Evolutionary conservation across 2,888 invertebrate genomes (phyloP).

Genomic region (Hermaeophaga mercurialis): DNA sequence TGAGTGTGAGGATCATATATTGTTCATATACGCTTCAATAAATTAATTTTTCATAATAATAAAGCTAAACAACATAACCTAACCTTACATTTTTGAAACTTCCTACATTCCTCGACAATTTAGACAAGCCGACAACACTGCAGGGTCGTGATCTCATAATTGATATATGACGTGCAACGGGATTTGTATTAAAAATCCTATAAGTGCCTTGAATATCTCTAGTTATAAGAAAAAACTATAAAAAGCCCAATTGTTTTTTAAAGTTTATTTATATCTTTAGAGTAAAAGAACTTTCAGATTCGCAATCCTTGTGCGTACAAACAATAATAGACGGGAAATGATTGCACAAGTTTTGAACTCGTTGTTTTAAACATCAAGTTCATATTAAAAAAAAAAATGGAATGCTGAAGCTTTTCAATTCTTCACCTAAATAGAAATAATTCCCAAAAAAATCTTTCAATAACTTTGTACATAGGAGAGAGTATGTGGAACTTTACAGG

Average conservation of each 20-base stretch:
- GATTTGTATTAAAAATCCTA: no score
- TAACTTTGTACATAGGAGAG: background rate
- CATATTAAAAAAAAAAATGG: slow-evolving; percentile 25
- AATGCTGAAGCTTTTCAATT: slow-evolving; percentile 30
- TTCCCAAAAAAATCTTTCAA: slow-evolving; percentile 16
- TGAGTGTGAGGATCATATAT: no score
- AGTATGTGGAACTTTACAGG: background rate
- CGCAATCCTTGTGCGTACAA: slow-evolving; percentile 30
- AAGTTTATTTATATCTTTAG: slow-evolving; percentile 33
- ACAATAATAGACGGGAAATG: slow-evolving; percentile 34
- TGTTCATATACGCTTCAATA: no score
- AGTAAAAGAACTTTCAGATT: slow-evolving; percentile 32
- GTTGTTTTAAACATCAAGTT: slow-evolving; percentile 25
- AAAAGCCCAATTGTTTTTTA: slow-evolving; percentile 2
- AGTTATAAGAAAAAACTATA: no score
- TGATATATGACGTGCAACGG: no score
- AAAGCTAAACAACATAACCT: no score
- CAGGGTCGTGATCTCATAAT: no score
- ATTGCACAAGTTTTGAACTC: slow-evolving; percentile 46
- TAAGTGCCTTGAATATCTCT: no score
- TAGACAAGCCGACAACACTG: no score
- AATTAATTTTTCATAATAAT: no score
- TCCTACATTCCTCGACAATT: no score
- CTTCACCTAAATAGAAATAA: slow-evolving; percentile 25
- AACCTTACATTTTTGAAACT: no score